Conservation (phyloP, 2,797 vertebrate genomes). For the Rousettus madagascariensis region DNA sequence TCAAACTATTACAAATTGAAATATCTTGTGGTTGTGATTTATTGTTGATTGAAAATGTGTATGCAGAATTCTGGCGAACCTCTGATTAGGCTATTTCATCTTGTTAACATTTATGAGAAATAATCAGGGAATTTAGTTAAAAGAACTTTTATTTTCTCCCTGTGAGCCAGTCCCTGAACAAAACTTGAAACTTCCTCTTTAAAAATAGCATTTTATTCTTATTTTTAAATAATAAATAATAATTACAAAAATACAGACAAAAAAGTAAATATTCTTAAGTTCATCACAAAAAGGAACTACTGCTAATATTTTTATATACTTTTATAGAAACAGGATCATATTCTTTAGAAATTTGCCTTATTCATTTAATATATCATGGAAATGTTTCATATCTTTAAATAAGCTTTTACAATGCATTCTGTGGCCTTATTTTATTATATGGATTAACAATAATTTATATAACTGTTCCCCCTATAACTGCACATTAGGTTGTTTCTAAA, state of each 20-base stretch:
- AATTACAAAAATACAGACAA: background rate
- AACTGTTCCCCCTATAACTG: background rate
- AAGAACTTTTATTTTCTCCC: background rate
- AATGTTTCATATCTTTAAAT: background rate
- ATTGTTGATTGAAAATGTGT: slow-evolving; percentile 47
- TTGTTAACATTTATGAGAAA: slow-evolving; percentile 37
- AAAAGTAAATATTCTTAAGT: background rate
- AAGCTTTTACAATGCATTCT: background rate
- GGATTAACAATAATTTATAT: background rate
- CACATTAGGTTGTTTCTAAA: background rate
- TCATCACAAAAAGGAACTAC: background rate
- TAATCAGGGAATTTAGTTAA: background rate
- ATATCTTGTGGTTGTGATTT: slow-evolving; percentile 51
- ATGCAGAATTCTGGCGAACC: slow-evolving; percentile 49
- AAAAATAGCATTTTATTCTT: background rate
- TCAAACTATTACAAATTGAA: slow-evolving; percentile 17
- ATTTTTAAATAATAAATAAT: slow-evolving; percentile 21
- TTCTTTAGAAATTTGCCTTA: background rate
- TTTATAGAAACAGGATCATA: background rate
- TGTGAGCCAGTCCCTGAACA: background rate
- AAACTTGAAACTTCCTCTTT: background rate
- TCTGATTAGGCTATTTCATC: slow-evolving; percentile 56
- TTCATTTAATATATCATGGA: background rate
- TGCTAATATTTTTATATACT: background rate
- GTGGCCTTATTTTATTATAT: background rate